phyloP scores from a whole-genome alignment of 2,888 invertebrate species.

The Drosophila kambysellisi region DNA sequence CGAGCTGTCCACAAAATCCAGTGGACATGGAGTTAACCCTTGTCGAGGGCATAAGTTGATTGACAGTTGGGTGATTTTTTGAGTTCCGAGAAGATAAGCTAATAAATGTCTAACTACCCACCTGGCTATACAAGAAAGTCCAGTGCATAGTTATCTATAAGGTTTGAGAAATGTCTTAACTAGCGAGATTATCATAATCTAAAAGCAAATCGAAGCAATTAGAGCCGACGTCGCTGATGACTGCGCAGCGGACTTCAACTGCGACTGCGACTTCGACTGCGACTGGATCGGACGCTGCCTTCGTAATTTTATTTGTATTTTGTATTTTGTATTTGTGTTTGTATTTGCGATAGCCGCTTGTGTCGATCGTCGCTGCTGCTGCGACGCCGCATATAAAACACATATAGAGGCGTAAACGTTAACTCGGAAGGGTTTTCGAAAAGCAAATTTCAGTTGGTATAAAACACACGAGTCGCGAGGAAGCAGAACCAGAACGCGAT shows the following conservation, averaged over 20 bases:
- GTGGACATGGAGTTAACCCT: conserved; percentile 32
- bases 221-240: conserved; percentile 3
- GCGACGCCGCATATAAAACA: conserved; percentile 31
- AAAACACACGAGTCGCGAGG: conserved; percentile 73
- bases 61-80: conserved; percentile 41
- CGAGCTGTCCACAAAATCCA: conserved; percentile 12
- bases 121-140: neutral
- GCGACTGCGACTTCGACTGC: conserved; percentile 10
- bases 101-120: neutral
- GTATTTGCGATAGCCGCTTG: conserved; percentile 52
- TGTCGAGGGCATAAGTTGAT: conserved; percentile 55
- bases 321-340: conserved; percentile 45
- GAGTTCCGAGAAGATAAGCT: neutral
- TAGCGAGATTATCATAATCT: conserved; percentile 42
- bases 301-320: conserved; percentile 46
- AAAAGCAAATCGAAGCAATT: conserved; percentile 11
- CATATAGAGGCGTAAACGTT: conserved; percentile 53
- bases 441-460: conserved; percentile 78
- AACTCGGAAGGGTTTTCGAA: conserved; percentile 77
- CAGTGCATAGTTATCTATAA: neutral
- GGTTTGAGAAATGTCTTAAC: neutral
- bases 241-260: neutral
- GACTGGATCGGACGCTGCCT: conserved; percentile 35
- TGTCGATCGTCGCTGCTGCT: conserved; percentile 52
- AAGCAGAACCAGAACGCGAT: conserved; percentile 63